phyloP scores from a whole-genome alignment of 2,113 vertebrate species.

The Colinus virginianus region DNA sequence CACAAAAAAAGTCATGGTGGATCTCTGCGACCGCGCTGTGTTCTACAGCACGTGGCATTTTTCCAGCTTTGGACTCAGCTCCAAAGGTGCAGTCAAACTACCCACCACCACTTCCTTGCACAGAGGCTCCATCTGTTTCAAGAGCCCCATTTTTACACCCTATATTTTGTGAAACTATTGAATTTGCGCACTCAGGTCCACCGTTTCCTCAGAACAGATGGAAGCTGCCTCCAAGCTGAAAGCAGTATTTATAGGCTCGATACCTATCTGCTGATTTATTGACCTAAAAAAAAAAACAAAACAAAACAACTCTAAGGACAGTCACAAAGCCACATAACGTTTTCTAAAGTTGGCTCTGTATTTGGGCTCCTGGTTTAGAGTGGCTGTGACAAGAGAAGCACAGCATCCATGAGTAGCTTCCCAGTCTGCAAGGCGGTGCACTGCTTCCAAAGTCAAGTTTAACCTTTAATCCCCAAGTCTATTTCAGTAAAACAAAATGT shows the following conservation, averaged over 20 bases:
- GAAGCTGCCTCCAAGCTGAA: background rate
- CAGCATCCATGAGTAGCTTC: background rate
- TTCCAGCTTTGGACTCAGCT: background rate
- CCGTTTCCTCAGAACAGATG: background rate
- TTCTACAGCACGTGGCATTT: accelerated
- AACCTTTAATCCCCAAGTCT: background rate
- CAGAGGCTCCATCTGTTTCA: background rate
- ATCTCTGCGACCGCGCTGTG: background rate
- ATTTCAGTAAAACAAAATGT: background rate
- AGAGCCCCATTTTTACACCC: background rate
- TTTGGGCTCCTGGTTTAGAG: background rate
- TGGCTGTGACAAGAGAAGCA: background rate
- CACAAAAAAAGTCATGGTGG: background rate
- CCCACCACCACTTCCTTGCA: background rate
- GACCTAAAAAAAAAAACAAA: background rate
- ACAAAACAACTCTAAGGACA: background rate
- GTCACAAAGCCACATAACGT: background rate
- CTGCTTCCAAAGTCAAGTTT: background rate
- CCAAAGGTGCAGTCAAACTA: background rate
- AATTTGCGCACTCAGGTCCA: accelerated
- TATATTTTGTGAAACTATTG: background rate
- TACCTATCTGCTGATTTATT: background rate
- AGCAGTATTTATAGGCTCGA: accelerated
- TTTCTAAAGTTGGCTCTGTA: too few relatives aligned
- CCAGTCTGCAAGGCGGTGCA: accelerated